Base-by-base conservation (phyloP, 2,888 invertebrate species). In the Carcina quercana region DNA sequence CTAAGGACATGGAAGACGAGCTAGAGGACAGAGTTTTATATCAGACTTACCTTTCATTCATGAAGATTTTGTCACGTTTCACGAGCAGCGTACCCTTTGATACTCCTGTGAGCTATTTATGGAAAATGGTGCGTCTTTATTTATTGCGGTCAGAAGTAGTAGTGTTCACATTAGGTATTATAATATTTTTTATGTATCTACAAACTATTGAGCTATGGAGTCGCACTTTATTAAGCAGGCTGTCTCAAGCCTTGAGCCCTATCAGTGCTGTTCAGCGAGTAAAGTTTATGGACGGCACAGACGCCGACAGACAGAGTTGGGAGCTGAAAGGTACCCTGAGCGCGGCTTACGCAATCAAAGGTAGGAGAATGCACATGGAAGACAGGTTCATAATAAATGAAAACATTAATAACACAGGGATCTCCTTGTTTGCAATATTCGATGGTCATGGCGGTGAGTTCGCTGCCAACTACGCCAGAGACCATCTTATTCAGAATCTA, bases 391-490 rank as follows among this genome's bases (percentile, higher is more conserved):
- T 95, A 34, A 89, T 96, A 31, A 91, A 94, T 46, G 92, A 93
- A 69, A 91, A 95, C 60, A 90, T 95, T 32, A 91, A 93, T 64
- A 89, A 91, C 47, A 94, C 95, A 12, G 94, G 92, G 13, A 91
- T 96, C 32, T 92, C 95, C 12, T 82, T 97, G 36, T 96, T 94
- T 78, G 96, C 96, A 25, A 91, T 97, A 46, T 97, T 96, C 68
- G 97, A 97, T 78, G 97, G 97, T 0, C 97, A 97, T 69, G 97
- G 97, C 30, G 97, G 97, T 22, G 95, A 96, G 82, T 94, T 94
- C 83, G 96, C 96, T 30, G 96, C 96, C 12, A 94, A 96, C 63
- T 97, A 93, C 79, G 95, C 95, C 30, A 92, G 93, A 64, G 95
- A 96, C 51, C 92, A 94, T 50, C 85, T 97, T 11, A 90, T 96